phyloP scores from a whole-genome alignment of 1,140 invertebrate genomes.

The Agrypnia vestita region DNA sequence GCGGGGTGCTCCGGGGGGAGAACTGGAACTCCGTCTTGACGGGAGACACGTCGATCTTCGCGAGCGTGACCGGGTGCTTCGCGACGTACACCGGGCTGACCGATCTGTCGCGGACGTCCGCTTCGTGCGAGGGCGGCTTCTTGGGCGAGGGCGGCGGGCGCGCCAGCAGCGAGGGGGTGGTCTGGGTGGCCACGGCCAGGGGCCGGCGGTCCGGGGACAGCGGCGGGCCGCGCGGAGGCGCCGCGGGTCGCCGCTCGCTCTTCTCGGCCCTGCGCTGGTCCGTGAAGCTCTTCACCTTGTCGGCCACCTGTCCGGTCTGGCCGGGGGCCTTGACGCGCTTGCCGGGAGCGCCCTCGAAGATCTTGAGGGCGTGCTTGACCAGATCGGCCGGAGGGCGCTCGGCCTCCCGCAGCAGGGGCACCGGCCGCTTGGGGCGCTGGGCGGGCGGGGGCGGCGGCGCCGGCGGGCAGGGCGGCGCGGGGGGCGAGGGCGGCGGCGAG shows the following conservation, averaged over 20 bases:
- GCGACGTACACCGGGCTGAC: constrained; percentile 47
- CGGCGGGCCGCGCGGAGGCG: constrained; percentile 50
- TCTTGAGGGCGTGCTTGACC: constrained; percentile 86
- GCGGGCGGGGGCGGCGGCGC: constrained; percentile 38
- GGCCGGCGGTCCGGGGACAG: constrained; percentile 42
- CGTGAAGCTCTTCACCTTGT: constrained; percentile 79
- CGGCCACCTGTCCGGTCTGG: constrained; percentile 77
- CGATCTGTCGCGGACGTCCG: constrained; percentile 48
- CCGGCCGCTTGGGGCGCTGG: constrained; percentile 69
- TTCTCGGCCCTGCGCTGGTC: constrained; percentile 70
- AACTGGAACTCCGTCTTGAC: constrained; percentile 35
- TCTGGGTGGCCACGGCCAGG: constrained; percentile 38
- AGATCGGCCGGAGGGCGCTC: constrained; percentile 89
- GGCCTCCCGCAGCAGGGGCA: constrained; percentile 82
- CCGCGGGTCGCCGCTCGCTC: constrained; percentile 12
- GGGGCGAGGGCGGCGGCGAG: constrained; percentile 60
- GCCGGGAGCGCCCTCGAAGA: constrained; percentile 83
- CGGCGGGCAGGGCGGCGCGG: constrained; percentile 22
- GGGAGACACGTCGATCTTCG: constrained; percentile 3
- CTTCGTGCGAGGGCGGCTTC: constrained; percentile 25
- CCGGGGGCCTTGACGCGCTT: constrained; percentile 47
- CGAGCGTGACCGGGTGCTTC: constrained; percentile 41
- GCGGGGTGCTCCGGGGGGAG: constrained; percentile 16
- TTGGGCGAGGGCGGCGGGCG: constrained; percentile 57
- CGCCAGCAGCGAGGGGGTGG: constrained; percentile 46